phyloP scores from a whole-genome alignment of 2,888 invertebrate genomes.

The Agrenia bidenticulata region DNA sequence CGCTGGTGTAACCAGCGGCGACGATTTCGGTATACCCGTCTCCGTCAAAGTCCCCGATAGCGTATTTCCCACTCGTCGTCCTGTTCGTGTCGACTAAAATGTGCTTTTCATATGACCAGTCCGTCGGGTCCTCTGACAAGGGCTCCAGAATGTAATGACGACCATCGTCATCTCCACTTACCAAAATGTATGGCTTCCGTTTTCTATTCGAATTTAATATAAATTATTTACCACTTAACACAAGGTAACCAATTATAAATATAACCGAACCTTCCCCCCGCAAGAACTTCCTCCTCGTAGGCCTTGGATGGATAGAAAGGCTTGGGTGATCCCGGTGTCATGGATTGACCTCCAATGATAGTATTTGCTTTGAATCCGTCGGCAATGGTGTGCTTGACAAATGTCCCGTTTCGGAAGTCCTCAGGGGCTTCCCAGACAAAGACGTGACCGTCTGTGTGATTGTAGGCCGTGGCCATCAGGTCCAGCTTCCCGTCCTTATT shows the following conservation, averaged over 20 bases:
- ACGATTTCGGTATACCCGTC: slow-evolving; percentile 54
- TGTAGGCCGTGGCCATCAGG: slow-evolving; percentile 52
- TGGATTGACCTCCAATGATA: slow-evolving; percentile 51
- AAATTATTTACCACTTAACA: too few species aligned
- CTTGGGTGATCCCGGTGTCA: slow-evolving; percentile 54
- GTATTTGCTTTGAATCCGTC: slow-evolving; percentile 52
- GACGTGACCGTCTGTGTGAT: slow-evolving; percentile 48
- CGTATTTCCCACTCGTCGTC: slow-evolving; percentile 52
- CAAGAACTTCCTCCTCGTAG: slow-evolving; percentile 46
- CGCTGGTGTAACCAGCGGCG: slow-evolving; percentile 48
- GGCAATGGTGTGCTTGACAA: slow-evolving; percentile 48
- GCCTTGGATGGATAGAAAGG: slow-evolving; percentile 52
- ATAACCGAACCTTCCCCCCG: slow-evolving; percentile 46
- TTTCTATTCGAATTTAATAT: slow-evolving; percentile 24
- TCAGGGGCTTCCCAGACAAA: slow-evolving; percentile 52
- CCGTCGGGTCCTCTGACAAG: slow-evolving; percentile 46
- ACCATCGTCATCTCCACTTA: slow-evolving; percentile 55
- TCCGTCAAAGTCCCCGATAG: slow-evolving; percentile 53
- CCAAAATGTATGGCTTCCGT: slow-evolving; percentile 53
- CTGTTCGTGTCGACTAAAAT: slow-evolving; percentile 52
- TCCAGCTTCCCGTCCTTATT: slow-evolving; percentile 53
- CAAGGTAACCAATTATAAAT: too few species aligned
- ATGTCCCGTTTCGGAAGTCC: slow-evolving; percentile 47
- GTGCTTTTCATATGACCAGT: slow-evolving; percentile 53
- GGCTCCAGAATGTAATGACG: slow-evolving; percentile 53